These are phyloP conservation scores for Trypoxylus dichotomus DNA, from an alignment of 1,140 invertebrate genomes.

Conservation along the genomic window DNA sequence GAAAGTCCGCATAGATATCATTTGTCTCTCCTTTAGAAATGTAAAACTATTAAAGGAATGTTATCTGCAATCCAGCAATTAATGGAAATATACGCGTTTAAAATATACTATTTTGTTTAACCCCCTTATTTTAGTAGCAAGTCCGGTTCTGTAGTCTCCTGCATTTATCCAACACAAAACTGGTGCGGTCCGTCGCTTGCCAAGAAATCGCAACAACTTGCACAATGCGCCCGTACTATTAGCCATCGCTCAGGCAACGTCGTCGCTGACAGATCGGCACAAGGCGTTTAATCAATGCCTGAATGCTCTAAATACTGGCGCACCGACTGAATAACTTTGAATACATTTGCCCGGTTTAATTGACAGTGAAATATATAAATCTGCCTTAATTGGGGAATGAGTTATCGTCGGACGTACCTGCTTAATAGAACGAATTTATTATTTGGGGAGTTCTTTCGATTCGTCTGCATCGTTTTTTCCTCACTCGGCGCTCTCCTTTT, in stretches of 20 bases:
- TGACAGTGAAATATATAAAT: slow-evolving; percentile 30
- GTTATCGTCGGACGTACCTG: neutral
- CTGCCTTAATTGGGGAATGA: slow-evolving; percentile 26
- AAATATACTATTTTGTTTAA: neutral
- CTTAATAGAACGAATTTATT: slow-evolving; percentile 9
- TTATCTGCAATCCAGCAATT: too few species aligned
- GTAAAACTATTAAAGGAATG: too few species aligned
- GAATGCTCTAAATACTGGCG: neutral
- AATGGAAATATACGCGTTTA: too few species aligned
- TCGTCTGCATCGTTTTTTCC: neutral
- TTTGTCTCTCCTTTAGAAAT: too few species aligned
- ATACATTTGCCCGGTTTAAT: slow-evolving; percentile 24
- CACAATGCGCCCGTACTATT: slow-evolving; percentile 8
- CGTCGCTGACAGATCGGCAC: slow-evolving; percentile 6
- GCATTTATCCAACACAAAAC: neutral
- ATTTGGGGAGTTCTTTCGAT: slow-evolving; percentile 4
- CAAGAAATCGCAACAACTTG: slow-evolving; percentile 7
- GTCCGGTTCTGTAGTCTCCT: neutral
- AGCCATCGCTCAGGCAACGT: slow-evolving; percentile 11
- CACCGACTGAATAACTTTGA: slow-evolving; percentile 15
- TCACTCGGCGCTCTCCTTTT: neutral
- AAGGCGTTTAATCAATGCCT: slow-evolving; percentile 9
- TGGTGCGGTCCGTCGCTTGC: neutral
- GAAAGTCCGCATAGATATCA: too few species aligned
- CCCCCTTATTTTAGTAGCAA: neutral